Base-by-base conservation (phyloP, 2,888 invertebrate species). In the Abscondita cerata region DNA sequence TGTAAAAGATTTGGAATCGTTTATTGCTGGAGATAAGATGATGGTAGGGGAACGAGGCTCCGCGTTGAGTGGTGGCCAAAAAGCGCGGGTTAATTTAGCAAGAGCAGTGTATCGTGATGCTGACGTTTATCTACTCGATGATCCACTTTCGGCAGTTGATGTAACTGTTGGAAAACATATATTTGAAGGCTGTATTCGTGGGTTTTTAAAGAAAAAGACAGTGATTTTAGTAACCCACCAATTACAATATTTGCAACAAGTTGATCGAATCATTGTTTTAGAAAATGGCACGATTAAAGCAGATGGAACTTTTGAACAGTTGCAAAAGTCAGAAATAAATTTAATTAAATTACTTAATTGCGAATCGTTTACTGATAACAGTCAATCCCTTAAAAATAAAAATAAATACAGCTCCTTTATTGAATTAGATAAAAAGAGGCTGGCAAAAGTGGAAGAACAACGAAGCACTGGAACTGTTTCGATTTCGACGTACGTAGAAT, bases 141-240 rank as follows among this genome's bases (percentile, higher is more conserved):
- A 95, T 81, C 95, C 95, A 0, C 81, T 96, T 16, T 90, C 93
- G 65, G 95, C 95, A 0, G 95, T 95, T 5, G 96, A 96, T 81
- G 86, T 93, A 0, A 91, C 92, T 75, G 95, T 95, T 1, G 93
- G 93, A 0, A 86, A 91, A 1, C 91, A 93, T 78, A 83, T 96
- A 68, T 95, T 95, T 80, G 92, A 94, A 74, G 86, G 90, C 73
- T 93, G 91, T 73, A 84, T 92, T 50, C 83, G 70, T 5, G 72
- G 84, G 1, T 86, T 87, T 70, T 80, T 93, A 64, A 82, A 84
- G 8, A 83, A 87, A 65, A 87, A 89, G 74, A 89, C 90, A 1
- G 81, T 89, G 13, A 84, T 93, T 44, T 83, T 93, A 15, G 90
- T 91, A 65, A 93, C 93, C 0, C 89, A 89, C 72, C 89, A 89